Evolutionary conservation across 64 coral and sea anemone species (phyloP), one percentile per base, ranked within the genome.

Genomic region (Dendronephthya gigantea): DNA sequence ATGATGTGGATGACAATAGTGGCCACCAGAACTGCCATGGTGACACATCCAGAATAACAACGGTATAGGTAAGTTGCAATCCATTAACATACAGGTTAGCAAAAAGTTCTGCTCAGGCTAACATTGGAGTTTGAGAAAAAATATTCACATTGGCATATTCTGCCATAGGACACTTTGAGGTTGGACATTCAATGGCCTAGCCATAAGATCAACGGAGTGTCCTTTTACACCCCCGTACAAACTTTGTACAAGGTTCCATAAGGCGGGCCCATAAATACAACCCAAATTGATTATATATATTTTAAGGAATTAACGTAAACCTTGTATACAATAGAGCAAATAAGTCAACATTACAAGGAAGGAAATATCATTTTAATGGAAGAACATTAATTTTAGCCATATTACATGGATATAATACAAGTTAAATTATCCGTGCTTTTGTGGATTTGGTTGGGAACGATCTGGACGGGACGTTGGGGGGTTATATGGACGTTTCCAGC

Each of bases 1-100:
- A 11, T 11, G 41, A 45, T 45, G 41, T 45, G 41, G 41, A 45
- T 45, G 41, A 45, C 1, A 33, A 22, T 39, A 34, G 82, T 48
- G 74, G 69, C 81, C 2, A 74, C 32, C 40, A 79, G 82, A 47
- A 86, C 84, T 75, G 51, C 86, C 25, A 58, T 16, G 45, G 84
- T 52, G 22, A 41, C 34, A 37, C 22, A 13, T 25, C 39, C 25
- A 27, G 19, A 39, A 41, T 28, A 41, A 83, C 4, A 25, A 48
- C 9, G 35, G 47, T 48, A 13, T 45, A 45, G 41, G 41, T 10
- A 33, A 39, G 35, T 17, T 38, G 81, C 35, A 37, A 56, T 48
- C 59, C 40, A 66, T 35, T 7, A 50, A 58, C 51, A 58, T 58
- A 58, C 51, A 17, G 51, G 23, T 58, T 58, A 58, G 51, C 14